Conservation (phyloP, 2,113 vertebrate species). For the Lepidothrix coronata region DNA sequence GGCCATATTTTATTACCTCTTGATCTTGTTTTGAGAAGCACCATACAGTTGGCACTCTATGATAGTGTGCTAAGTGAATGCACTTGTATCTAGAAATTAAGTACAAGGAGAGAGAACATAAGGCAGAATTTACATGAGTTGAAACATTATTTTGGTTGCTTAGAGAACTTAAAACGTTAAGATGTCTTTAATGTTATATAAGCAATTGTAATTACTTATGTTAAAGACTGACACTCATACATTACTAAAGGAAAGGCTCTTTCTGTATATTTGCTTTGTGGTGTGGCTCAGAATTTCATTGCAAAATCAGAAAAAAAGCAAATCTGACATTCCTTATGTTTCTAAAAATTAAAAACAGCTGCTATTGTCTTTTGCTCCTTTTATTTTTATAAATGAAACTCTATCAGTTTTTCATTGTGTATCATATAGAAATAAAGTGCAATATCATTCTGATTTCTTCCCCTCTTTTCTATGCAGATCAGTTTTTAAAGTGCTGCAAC, state of each 20-base stretch:
- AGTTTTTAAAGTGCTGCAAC: background rate
- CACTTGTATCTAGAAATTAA: background rate
- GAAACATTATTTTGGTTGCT: background rate
- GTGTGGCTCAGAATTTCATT: background rate
- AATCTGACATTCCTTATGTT: background rate
- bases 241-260: background rate
- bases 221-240: background rate
- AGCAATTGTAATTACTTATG: background rate
- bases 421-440: background rate
- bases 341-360: slow-evolving; percentile 1
- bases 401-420: background rate
- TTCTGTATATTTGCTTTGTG: background rate
- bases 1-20: background rate
- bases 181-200: background rate
- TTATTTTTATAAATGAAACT: background rate
- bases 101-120: background rate
- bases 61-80: background rate
- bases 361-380: background rate
- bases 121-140: background rate
- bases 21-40: background rate
- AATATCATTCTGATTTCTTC: background rate
- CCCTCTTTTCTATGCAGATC: background rate
- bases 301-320: background rate
- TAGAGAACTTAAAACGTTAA: background rate
- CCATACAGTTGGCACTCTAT: background rate